Percentiles rank a stretch among this genome's conserved stretches.
phyloP scores from a whole-genome alignment of 2,113 vertebrate species.

The Myiozetetes cayanensis region DNA sequence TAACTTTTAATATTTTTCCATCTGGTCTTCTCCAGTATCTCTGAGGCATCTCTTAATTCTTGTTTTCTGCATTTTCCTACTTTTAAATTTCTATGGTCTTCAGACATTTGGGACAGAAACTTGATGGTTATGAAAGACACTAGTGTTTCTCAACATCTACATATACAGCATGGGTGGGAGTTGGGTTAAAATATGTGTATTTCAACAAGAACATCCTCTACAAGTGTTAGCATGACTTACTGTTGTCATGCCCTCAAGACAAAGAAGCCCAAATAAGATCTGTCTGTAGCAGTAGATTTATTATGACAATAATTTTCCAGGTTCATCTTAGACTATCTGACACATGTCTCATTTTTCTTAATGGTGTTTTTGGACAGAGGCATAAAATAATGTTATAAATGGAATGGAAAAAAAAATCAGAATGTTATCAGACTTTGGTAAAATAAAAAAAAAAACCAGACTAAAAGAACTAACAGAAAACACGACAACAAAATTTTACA shows the following conservation, averaged over 20 bases:
- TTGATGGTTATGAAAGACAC: not conserved
- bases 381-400: not conserved
- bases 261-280: not conserved
- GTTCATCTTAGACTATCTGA: not conserved
- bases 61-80: not conserved
- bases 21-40: not conserved
- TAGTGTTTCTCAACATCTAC: not conserved
- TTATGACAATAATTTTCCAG: not conserved
- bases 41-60: not conserved
- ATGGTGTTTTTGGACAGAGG: not conserved
- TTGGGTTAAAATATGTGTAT: not conserved
- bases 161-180: not conserved
- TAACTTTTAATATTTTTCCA: not conserved
- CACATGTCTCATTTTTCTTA: not conserved
- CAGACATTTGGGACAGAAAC: not conserved
- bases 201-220: not conserved
- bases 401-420: not conserved
- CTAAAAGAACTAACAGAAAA: not conserved
- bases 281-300: not conserved
- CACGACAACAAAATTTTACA: not conserved
- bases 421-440: not conserved
- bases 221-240: slow-evolving; percentile 9
- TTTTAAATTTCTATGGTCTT: not conserved
- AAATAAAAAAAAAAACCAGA: not conserved
- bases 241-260: not conserved